These are phyloP conservation scores for Drosophila ezoana DNA, from an alignment of 2,888 invertebrate species.

Conservation along the genomic window DNA sequence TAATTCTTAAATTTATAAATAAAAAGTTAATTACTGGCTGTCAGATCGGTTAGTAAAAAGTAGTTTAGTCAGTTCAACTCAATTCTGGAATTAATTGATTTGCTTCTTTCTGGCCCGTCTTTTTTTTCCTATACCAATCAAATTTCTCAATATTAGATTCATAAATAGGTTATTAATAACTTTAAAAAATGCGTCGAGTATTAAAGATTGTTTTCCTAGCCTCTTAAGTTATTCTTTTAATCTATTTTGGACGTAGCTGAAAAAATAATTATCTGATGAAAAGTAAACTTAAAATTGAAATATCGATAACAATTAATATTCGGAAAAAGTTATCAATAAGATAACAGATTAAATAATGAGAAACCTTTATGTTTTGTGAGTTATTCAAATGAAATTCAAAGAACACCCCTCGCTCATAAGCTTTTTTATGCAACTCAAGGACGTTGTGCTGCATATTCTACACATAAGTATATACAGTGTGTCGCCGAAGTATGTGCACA, in stretches of 20 bases:
- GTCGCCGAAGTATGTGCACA: conserved; percentile 32
- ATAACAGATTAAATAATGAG: no score
- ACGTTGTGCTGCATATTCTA: conserved; percentile 45
- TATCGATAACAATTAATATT: no score
- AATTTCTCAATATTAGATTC: neutral
- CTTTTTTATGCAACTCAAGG: conserved; percentile 43
- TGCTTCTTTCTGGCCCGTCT: neutral
- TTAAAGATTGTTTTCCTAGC: no score
- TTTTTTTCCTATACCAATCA: neutral
- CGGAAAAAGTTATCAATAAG: no score
- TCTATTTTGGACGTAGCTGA: no score
- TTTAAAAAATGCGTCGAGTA: neutral
- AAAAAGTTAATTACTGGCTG: neutral
- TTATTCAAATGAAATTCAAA: neutral
- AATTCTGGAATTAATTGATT: neutral
- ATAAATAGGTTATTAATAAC: neutral
- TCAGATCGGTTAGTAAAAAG: neutral
- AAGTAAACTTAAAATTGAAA: no score
- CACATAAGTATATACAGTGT: conserved; percentile 16
- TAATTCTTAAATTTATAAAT: no score
- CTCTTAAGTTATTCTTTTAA: no score
- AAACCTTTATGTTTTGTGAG: no score
- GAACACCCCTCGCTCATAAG: conserved; percentile 30
- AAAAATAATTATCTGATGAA: no score
- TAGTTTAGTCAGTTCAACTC: conserved; percentile 1